These are phyloP conservation scores for Sula dactylatra DNA, from an alignment of 2,113 vertebrate species.

Conservation along the genomic window DNA sequence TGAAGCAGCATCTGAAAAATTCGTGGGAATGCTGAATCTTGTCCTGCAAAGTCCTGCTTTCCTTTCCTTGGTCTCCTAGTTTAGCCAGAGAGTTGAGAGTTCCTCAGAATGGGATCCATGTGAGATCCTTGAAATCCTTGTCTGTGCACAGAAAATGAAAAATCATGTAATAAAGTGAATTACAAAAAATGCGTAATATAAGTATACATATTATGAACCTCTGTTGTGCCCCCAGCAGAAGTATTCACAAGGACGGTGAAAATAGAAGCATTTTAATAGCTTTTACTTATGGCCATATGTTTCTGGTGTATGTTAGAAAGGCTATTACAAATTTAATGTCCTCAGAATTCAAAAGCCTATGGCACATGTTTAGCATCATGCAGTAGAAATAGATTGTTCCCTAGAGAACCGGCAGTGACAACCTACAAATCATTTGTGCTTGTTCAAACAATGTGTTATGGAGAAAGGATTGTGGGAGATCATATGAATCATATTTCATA, in stretches of 20 bases:
- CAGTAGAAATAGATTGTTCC: not conserved
- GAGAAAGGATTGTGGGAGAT: not conserved
- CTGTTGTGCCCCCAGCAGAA: not conserved
- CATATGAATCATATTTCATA: not conserved
- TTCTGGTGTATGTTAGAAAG: not conserved
- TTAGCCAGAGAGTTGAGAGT: not conserved
- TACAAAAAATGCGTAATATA: not conserved
- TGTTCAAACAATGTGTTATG: not conserved
- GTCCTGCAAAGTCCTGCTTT: not conserved
- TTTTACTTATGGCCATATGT: not conserved
- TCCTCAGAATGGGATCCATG: not conserved
- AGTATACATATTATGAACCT: not conserved
- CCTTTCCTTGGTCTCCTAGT: not conserved
- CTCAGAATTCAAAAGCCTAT: not conserved
- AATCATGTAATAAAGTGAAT: not conserved
- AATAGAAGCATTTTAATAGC: not conserved
- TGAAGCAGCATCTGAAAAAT: not conserved
- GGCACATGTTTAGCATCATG: not conserved
- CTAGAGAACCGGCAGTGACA: not conserved
- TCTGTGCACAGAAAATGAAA: not conserved
- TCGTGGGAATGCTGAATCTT: not conserved
- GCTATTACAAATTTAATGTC: not conserved
- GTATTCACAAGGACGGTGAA: not conserved
- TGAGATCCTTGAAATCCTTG: not conserved
- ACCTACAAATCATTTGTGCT: not conserved